Percentiles rank a stretch among this genome's conserved stretches.
These are phyloP conservation scores for Andinoacara biseriatus DNA, from an alignment of 2,113 vertebrate species.

Conservation along the genomic window DNA sequence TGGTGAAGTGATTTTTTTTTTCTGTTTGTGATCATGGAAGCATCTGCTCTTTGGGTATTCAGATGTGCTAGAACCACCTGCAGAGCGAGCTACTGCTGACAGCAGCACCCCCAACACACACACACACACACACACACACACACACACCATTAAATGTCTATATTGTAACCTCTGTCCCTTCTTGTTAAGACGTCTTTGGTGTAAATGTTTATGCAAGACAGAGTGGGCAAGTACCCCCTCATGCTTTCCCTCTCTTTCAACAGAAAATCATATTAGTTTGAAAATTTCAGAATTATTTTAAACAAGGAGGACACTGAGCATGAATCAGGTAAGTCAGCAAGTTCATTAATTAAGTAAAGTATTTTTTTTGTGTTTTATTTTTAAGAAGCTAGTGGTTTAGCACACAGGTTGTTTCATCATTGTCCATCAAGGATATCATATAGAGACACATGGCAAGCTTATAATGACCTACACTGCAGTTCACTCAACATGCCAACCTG, in stretches of 20 bases:
- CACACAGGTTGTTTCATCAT: background rate
- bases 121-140: conserved; percentile 15
- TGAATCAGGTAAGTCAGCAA: too few relatives aligned
- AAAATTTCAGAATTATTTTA: too few relatives aligned
- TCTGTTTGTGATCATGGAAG: conserved; percentile 60
- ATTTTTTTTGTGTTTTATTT: background rate
- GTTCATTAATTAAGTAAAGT: too few relatives aligned
- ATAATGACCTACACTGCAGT: background rate
- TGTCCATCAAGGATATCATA: background rate
- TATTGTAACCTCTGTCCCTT: conserved; percentile 65
- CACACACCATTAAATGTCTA: conserved; percentile 17
- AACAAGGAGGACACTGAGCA: too few relatives aligned
- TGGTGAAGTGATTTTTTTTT: conserved; percentile 27
- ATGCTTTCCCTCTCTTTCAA: conserved; percentile 27
- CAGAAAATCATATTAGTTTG: background rate
- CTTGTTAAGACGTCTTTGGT: conserved; percentile 55
- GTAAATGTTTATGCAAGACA: conserved; percentile 52
- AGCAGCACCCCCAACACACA: conserved; percentile 20
- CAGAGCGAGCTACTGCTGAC: conserved; percentile 61
- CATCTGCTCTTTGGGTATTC: conserved; percentile 51
- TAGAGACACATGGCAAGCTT: background rate
- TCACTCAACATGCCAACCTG: background rate
- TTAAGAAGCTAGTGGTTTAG: background rate
- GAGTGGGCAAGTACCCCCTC: conserved; percentile 3
- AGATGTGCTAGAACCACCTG: conserved; percentile 62